Conservation (phyloP, 2,113 vertebrate genomes). For the Sorex araneus region DNA sequence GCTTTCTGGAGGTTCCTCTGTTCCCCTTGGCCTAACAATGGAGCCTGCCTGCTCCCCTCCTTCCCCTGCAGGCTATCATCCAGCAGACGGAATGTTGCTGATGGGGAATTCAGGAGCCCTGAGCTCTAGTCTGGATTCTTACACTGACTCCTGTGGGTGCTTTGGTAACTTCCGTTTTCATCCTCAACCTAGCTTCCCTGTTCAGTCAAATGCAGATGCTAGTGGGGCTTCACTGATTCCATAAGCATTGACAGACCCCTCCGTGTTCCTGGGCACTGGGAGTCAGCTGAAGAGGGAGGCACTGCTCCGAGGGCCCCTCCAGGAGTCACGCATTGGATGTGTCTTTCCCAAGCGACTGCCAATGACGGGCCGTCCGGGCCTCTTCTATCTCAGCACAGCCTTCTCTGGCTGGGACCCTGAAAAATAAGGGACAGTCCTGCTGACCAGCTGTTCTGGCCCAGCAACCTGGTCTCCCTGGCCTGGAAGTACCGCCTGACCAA, state of each 20-base stretch:
- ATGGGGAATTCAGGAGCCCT: not conserved
- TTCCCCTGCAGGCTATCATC: not conserved
- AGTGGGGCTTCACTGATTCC: not conserved
- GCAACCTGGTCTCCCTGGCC: not conserved
- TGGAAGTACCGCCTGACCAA: slow-evolving; percentile 53
- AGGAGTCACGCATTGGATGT: not conserved
- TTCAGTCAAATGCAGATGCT: not conserved
- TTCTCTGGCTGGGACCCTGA: not conserved
- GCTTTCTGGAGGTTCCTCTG: not conserved
- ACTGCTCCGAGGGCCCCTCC: not conserved
- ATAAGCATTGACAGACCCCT: not conserved
- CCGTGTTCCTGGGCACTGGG: not conserved
- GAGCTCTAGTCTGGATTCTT: not conserved
- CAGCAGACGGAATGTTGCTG: not conserved
- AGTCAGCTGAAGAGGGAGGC: slow-evolving; percentile 14
- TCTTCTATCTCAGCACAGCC: not conserved
- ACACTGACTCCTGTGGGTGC: not conserved
- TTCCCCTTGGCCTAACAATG: not conserved
- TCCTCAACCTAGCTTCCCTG: slow-evolving; percentile 3
- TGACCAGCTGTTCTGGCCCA: not conserved
- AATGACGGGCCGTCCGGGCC: not conserved
- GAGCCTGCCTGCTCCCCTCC: fast-evolving
- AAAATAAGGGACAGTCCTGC: not conserved
- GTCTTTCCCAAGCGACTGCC: not conserved
- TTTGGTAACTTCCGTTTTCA: not conserved